Percentiles rank a stretch among this genome's conserved stretches.
phyloP scores from a whole-genome alignment of 1,140 invertebrate genomes.

The Diuraphis noxia region DNA sequence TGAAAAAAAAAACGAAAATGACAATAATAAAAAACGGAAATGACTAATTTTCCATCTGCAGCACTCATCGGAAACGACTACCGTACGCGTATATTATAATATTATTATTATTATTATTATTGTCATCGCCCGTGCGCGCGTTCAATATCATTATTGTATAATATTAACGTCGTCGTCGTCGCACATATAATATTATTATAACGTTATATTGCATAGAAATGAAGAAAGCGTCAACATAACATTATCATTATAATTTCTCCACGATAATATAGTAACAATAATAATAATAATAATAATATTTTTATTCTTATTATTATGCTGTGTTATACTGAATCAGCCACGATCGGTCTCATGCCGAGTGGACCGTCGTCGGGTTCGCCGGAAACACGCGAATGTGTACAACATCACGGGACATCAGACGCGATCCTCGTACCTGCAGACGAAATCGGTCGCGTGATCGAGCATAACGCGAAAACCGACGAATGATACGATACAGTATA shows the following conservation, averaged over 20 bases:
- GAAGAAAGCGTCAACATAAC: neutral
- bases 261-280: too few relatives aligned
- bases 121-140: neutral
- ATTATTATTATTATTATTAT: neutral
- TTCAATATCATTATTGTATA: neutral
- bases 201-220: neutral
- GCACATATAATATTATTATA: neutral
- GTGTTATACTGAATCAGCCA: neutral
- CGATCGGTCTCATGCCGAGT: neutral
- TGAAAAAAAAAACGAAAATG: slow-evolving; percentile 12
- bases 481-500: neutral
- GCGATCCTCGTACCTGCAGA: neutral
- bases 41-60: slow-evolving; percentile 47
- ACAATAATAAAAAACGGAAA: slow-evolving; percentile 29
- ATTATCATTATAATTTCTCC: neutral
- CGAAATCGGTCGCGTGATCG: neutral
- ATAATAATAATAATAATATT: neutral
- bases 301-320: neutral
- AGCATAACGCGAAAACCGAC: neutral
- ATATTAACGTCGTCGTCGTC: too few relatives aligned
- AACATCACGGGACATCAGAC: neutral
- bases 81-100: neutral
- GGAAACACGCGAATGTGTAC: neutral
- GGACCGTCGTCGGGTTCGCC: neutral
- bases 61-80: slow-evolving; percentile 1